phyloP scores from a whole-genome alignment of 2,797 vertebrate genomes.

The Sylvia borin region DNA sequence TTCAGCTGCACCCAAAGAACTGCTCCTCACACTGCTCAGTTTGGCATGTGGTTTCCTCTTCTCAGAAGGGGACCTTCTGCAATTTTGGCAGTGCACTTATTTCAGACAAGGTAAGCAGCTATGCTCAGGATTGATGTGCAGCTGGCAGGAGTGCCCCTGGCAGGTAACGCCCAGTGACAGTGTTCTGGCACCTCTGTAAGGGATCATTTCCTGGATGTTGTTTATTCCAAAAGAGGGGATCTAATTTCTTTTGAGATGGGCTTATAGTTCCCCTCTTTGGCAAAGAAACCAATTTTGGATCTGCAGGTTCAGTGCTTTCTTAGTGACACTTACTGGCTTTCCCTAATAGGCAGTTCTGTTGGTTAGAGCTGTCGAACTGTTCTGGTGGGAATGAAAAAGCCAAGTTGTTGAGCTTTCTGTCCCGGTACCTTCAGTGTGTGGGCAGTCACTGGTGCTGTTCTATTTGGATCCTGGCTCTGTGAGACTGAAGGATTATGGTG shows the following conservation, averaged over 20 bases:
- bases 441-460: no score
- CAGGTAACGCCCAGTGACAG: neutral
- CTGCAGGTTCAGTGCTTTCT: rapidly evolving
- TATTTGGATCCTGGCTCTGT: neutral
- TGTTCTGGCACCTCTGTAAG: neutral
- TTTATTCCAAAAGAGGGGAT: neutral
- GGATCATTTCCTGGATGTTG: neutral
- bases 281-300: neutral
- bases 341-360: neutral
- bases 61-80: neutral
- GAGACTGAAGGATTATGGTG: neutral
- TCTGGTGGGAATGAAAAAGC: neutral
- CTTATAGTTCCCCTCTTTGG: no score
- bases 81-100: neutral
- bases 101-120: neutral
- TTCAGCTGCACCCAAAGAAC: neutral
- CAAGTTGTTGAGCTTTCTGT: neutral
- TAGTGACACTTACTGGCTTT: neutral
- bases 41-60: neutral
- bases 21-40: neutral
- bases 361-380: neutral
- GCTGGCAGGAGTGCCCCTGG: neutral
- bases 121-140: neutral
- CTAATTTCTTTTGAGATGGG: neutral
- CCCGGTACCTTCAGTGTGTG: no score